Conservation (phyloP, 2,888 invertebrate genomes). For the Argyra leucocephala region DNA sequence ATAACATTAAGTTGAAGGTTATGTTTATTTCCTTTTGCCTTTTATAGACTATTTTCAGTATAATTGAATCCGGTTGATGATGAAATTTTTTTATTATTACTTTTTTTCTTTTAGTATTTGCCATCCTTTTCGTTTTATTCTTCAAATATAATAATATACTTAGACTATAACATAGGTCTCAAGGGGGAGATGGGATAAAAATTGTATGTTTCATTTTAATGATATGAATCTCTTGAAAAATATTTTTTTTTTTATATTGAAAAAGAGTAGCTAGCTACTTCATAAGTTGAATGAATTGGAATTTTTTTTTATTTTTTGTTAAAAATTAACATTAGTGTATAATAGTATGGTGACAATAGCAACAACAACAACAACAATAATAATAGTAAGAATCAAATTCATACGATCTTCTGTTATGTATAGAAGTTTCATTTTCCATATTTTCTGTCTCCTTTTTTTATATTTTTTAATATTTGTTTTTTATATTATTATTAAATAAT, state of each 20-base stretch:
- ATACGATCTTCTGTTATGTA: no score
- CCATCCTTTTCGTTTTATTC: neutral
- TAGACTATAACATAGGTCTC: no score
- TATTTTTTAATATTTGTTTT: no score
- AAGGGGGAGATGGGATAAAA: neutral
- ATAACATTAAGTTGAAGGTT: conserved; percentile 5
- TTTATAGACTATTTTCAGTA: neutral
- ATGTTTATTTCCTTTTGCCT: neutral
- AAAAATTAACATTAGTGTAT: neutral
- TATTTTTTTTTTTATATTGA: neutral
- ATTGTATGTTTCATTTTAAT: neutral
- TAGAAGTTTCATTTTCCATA: no score
- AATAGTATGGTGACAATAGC: neutral
- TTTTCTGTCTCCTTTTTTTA: no score
- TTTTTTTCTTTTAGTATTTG: neutral
- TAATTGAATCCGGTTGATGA: neutral
- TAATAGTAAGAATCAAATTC: neutral
- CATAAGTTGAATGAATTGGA: neutral
- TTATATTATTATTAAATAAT: no score
- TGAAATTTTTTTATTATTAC: neutral
- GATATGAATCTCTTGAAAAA: neutral
- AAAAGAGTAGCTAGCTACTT: neutral
- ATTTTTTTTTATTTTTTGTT: neutral
- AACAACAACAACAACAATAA: neutral
- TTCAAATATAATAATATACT: no score